These are phyloP conservation scores for Chionomys nivalis DNA, from an alignment of 2,113 vertebrate species.

Conservation along the genomic window DNA sequence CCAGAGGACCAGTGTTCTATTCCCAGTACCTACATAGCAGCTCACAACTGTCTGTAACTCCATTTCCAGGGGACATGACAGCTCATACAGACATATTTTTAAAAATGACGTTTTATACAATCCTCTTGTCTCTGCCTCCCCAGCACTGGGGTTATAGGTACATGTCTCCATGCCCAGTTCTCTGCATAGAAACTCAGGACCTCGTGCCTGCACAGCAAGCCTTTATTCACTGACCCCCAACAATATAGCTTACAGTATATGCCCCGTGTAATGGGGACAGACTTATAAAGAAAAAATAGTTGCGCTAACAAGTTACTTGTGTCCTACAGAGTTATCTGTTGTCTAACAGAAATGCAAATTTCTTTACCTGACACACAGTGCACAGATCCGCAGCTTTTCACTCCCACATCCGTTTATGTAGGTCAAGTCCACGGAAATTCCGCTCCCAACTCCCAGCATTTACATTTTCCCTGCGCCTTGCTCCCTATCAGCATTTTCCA, in stretches of 20 bases:
- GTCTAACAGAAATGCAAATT: slow-evolving; percentile 37
- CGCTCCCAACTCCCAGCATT: slow-evolving; percentile 1
- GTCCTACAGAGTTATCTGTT: neutral
- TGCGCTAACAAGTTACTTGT: neutral
- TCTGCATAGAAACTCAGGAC: neutral
- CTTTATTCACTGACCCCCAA: neutral
- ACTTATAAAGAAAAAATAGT: neutral
- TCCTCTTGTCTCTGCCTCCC: neutral
- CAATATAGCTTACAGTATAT: neutral
- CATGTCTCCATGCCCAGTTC: neutral
- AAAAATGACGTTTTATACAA: too few species aligned
- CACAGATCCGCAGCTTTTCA: slow-evolving; percentile 1
- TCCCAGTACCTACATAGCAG: neutral
- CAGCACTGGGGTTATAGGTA: neutral
- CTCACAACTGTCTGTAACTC: neutral
- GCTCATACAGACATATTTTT: neutral
- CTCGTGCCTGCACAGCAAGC: neutral
- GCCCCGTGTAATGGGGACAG: neutral
- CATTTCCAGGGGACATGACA: neutral
- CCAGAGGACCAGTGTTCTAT: neutral
- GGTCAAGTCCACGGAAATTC: neutral
- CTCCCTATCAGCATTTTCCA: neutral
- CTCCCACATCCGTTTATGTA: neutral
- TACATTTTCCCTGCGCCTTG: neutral
- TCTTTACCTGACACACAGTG: neutral